Evolutionary conservation across 2,888 invertebrate species (phyloP).

Genomic region (Micoletzkya japonica): DNA sequence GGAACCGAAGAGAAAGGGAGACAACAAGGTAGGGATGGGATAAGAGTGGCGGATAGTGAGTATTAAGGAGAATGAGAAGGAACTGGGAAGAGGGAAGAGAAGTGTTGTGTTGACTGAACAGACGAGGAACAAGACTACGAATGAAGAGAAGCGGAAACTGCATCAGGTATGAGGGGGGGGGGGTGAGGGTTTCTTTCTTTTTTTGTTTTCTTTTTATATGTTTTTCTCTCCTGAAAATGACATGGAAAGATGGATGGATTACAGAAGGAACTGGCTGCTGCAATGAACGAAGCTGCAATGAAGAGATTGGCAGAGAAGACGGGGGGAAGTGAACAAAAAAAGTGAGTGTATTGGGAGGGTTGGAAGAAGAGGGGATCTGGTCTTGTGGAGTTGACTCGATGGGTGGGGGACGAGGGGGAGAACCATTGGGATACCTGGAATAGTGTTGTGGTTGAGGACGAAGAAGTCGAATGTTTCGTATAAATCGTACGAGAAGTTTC

Average conservation of each 20-base stretch:
- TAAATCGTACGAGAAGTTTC: constrained; percentile 87
- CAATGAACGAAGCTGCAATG: constrained; percentile 87
- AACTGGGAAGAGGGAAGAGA: constrained; percentile 58
- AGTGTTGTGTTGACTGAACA: constrained; percentile 61
- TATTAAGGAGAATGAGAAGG: constrained; percentile 76
- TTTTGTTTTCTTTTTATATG: no score
- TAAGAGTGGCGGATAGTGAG: constrained; percentile 3
- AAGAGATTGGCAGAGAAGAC: constrained; percentile 84
- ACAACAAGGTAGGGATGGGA: constrained; percentile 29
- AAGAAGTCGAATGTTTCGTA: constrained; percentile 90
- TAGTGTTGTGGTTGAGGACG: neutral
- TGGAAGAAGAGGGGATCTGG: constrained; percentile 56
- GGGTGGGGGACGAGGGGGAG: no score
- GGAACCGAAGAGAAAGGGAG: constrained; percentile 24
- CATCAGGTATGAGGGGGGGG: constrained; percentile 68
- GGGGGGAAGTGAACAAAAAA: constrained; percentile 42
- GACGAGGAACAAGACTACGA: constrained; percentile 77
- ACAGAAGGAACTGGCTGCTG: constrained; percentile 88
- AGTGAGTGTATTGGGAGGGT: constrained; percentile 14
- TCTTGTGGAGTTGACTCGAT: constrained; percentile 75
- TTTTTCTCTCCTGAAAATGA: no score
- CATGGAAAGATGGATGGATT: neutral
- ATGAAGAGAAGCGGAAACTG: constrained; percentile 93
- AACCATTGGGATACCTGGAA: neutral
- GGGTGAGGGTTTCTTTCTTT: no score